A percentile compares a stretch with the other conserved stretches of the same genome.
These are phyloP conservation scores for Rhamnusium bicolor DNA, from an alignment of 2,888 invertebrate species.

Conservation along the genomic window DNA sequence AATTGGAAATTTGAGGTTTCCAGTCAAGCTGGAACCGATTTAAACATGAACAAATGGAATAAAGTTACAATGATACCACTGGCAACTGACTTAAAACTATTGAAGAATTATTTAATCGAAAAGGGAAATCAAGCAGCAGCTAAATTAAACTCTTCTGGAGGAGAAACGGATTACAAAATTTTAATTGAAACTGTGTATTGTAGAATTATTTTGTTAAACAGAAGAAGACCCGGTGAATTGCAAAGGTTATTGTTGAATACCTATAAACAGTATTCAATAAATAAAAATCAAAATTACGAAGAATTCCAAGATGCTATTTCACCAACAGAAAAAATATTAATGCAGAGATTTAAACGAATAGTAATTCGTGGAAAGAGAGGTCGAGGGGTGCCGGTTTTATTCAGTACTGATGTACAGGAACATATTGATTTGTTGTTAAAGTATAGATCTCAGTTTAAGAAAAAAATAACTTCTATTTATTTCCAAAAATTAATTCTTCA, in stretches of 20 bases:
- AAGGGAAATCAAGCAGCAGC: slow-evolving; percentile 22
- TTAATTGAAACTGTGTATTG: slow-evolving; percentile 52
- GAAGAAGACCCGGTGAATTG: slow-evolving; percentile 26
- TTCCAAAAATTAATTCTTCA: slow-evolving; percentile 21
- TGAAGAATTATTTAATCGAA: slow-evolving; percentile 33
- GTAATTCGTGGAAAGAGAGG: slow-evolving; percentile 38
- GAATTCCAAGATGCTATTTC: slow-evolving; percentile 33
- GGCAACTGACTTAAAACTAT: slow-evolving; percentile 40
- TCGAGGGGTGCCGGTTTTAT: slow-evolving; percentile 52
- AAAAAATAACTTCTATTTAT: slow-evolving; percentile 36
- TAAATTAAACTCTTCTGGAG: slow-evolving; percentile 4
- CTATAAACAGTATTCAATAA: slow-evolving; percentile 6
- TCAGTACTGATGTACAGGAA: slow-evolving; percentile 48
- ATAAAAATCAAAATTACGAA: slow-evolving; percentile 35
- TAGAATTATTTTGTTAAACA: slow-evolving; percentile 25
- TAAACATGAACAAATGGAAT: slow-evolving; percentile 49
- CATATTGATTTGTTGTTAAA: slow-evolving; percentile 32
- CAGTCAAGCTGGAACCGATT: slow-evolving; percentile 37
- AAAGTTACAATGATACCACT: slow-evolving; percentile 43
- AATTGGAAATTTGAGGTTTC: slow-evolving; percentile 43
- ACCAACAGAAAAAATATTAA: slow-evolving; percentile 32
- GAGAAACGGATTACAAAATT: slow-evolving; percentile 21
- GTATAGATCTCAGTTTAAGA: background rate
- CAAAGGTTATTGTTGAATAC: slow-evolving; percentile 30
- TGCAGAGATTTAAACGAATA: slow-evolving; percentile 28